Percentiles rank a stretch among this genome's conserved stretches.
Conservation (phyloP, 1,140 invertebrate species). For the Mylabris phalerata region DNA sequence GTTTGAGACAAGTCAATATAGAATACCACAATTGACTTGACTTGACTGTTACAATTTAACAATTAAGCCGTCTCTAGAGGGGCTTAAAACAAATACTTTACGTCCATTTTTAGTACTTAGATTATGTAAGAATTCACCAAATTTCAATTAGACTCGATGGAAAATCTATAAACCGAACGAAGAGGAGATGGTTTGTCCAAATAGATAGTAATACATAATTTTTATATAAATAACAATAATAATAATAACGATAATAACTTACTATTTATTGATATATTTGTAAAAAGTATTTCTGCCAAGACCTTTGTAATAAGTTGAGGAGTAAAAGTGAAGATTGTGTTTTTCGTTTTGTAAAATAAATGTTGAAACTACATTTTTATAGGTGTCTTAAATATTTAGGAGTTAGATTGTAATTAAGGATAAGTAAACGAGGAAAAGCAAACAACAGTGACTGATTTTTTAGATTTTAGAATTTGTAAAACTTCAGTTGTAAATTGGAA, state of each 20-base stretch:
- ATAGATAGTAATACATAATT: conserved; percentile 20
- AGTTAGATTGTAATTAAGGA: conserved; percentile 29
- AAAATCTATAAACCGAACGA: too few species aligned
- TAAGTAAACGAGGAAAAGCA: conserved; percentile 3
- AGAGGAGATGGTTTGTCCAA: neutral
- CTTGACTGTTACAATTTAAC: too few species aligned
- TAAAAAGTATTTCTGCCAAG: conserved; percentile 25
- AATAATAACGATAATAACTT: neutral
- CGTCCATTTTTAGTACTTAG: too few species aligned
- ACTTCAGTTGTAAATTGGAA: conserved; percentile 3
- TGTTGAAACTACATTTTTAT: conserved; percentile 32
- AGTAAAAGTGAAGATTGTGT: conserved; percentile 1
- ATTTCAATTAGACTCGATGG: too few species aligned
- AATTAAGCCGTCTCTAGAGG: too few species aligned
- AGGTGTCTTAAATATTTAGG: conserved; percentile 28
- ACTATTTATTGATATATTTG: conserved; percentile 29
- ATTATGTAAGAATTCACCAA: too few species aligned
- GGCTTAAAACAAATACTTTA: too few species aligned
- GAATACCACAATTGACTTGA: too few species aligned
- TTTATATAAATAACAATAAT: conserved; percentile 10
- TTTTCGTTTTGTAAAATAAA: conserved; percentile 31
- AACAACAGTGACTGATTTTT: conserved; percentile 29
- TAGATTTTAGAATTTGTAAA: conserved; percentile 26
- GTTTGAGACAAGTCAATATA: too few species aligned
- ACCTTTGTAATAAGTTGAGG: conserved; percentile 2